Percentiles rank a stretch among this genome's conserved stretches.
phyloP scores from a whole-genome alignment of 2,113 vertebrate species.

The Thoracochromis brauschi region DNA sequence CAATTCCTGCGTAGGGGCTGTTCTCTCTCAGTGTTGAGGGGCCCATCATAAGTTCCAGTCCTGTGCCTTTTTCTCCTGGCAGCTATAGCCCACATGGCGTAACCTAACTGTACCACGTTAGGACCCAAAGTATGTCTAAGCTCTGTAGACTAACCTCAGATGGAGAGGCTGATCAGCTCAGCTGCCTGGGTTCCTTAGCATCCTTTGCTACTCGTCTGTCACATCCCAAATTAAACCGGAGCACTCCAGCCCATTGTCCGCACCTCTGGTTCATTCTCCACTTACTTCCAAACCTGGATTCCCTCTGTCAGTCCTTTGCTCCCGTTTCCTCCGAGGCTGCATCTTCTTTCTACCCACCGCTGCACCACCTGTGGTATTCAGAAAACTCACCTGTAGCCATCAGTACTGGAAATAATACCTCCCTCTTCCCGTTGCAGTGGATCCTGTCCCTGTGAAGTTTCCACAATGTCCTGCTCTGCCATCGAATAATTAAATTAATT shows the following conservation, averaged over 20 bases:
- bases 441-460: neutral
- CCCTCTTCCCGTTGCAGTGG: neutral
- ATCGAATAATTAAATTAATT: rapidly evolving
- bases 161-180: neutral
- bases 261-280: neutral
- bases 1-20: neutral
- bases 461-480: neutral
- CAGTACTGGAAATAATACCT: neutral
- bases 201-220: neutral
- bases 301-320: neutral
- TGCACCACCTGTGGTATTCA: neutral
- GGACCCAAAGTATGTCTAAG: neutral
- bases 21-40: neutral
- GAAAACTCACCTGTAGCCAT: neutral
- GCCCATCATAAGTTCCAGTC: neutral
- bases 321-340: neutral
- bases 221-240: neutral
- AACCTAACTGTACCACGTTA: neutral
- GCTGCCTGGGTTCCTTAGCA: neutral
- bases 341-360: neutral
- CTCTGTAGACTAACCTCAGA: neutral
- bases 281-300: neutral
- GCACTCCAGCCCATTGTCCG: neutral
- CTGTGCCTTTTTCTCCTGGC: neutral
- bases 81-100: neutral